A percentile compares a stretch with the other conserved stretches of the same genome.
These are phyloP conservation scores for Oikopleura vanhoeffeni DNA, from an alignment of 23 tunicate species.

Conservation along the genomic window DNA sequence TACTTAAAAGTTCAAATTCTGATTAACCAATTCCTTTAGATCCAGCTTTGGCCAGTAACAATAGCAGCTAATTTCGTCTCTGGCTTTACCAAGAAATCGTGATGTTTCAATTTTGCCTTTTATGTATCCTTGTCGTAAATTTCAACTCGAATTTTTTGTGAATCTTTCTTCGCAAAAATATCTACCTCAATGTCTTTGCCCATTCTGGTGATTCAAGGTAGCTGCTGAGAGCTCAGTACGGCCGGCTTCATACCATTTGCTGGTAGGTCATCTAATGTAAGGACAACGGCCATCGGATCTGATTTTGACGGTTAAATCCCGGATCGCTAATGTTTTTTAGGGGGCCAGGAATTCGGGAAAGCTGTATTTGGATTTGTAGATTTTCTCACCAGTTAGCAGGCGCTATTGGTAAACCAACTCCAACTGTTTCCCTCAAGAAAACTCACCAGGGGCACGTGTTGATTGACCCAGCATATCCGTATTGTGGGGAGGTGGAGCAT, in stretches of 20 bases:
- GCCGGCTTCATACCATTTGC: neutral
- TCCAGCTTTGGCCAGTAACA: too few relatives aligned
- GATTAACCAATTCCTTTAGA: too few relatives aligned
- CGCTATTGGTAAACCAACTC: too few relatives aligned
- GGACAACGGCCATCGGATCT: slow-evolving; percentile 66
- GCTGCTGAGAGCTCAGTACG: neutral
- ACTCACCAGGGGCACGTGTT: too few relatives aligned
- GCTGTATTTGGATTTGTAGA: too few relatives aligned
- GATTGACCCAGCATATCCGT: too few relatives aligned
- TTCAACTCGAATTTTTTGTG: slow-evolving; percentile 49
- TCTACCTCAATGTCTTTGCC: slow-evolving; percentile 52
- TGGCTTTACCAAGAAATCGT: slow-evolving; percentile 59
- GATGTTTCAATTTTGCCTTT: slow-evolving; percentile 27
- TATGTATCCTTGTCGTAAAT: slow-evolving; percentile 75
- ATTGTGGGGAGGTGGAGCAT: too few relatives aligned
- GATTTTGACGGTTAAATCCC: slow-evolving; percentile 77
- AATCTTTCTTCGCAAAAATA: slow-evolving; percentile 74
- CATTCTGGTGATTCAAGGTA: neutral
- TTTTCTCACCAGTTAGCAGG: too few relatives aligned
- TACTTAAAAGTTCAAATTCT: too few relatives aligned
- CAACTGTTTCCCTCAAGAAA: too few relatives aligned
- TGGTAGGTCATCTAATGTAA: neutral
- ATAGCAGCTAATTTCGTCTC: slow-evolving; percentile 16
- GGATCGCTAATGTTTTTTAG: too few relatives aligned
- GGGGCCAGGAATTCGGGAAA: too few relatives aligned